phyloP scores from a whole-genome alignment of 2,113 vertebrate species.

The Grammomys dolichurus region DNA sequence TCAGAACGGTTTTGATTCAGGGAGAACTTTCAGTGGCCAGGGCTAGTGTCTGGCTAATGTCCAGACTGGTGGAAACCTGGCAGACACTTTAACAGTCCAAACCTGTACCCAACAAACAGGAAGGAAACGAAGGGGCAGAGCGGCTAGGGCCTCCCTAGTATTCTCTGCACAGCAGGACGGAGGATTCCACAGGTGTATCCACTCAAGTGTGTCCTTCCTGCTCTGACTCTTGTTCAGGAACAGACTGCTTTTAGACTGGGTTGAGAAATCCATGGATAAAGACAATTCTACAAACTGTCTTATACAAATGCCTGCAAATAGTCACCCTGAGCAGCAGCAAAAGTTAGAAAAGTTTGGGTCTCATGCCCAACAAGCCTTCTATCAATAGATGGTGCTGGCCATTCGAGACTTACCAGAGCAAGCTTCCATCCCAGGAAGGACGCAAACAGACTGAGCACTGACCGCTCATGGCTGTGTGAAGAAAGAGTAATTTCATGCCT shows the following conservation, averaged over 20 bases:
- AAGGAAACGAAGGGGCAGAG: rapidly evolving
- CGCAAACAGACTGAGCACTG: background rate
- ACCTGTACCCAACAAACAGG: background rate
- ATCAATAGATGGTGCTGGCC: background rate
- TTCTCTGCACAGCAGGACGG: background rate
- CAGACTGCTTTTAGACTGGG: background rate
- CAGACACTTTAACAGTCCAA: background rate
- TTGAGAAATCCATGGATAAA: background rate
- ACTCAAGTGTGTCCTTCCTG: background rate
- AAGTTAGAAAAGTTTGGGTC: background rate
- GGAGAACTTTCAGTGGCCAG: too few species aligned
- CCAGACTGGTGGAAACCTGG: background rate
- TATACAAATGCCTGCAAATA: background rate
- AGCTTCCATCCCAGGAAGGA: background rate
- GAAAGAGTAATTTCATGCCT: background rate
- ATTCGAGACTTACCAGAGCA: too few species aligned
- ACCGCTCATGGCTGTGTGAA: background rate
- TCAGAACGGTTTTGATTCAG: background rate
- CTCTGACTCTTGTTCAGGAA: slow-evolving; percentile 7
- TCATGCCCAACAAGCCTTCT: background rate
- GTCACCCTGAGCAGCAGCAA: background rate
- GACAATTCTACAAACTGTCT: background rate
- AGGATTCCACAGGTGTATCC: background rate
- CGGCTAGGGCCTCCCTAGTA: rapidly evolving
- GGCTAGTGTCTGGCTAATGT: background rate